A percentile compares a stretch with the other conserved stretches of the same genome.
phyloP scores from a whole-genome alignment of 2,888 invertebrate species.

The Epinotia bilunana region DNA sequence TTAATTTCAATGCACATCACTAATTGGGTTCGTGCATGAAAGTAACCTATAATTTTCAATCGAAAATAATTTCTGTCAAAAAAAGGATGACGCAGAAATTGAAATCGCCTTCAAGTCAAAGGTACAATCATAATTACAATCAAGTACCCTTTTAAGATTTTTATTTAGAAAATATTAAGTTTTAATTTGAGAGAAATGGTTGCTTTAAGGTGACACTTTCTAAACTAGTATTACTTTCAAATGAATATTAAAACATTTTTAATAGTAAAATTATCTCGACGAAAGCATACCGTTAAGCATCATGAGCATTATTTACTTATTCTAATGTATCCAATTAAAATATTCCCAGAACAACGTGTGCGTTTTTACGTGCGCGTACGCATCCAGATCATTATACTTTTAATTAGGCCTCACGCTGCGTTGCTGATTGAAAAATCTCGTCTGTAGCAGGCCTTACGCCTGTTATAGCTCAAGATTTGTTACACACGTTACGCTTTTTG shows the following conservation, averaged over 20 bases:
- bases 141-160: no score
- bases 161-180: no score
- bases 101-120: neutral
- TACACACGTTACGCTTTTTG: conserved; percentile 41
- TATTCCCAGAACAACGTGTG: conserved; percentile 45
- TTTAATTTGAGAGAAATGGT: no score
- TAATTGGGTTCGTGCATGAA: conserved; percentile 40
- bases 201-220: neutral
- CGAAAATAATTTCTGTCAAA: neutral
- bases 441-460: conserved; percentile 54
- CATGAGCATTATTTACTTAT: conserved; percentile 45
- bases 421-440: conserved; percentile 73
- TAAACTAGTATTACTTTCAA: neutral
- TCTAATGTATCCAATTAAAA: conserved; percentile 45
- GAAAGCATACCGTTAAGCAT: conserved; percentile 30
- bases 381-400: conserved; percentile 70
- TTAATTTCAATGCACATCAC: conserved; percentile 24
- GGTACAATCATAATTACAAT: no score
- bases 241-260: conserved; percentile 20
- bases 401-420: conserved; percentile 74
- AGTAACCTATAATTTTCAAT: neutral
- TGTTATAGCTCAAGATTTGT: conserved; percentile 54
- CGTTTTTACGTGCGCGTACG: conserved; percentile 50
- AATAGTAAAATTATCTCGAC: conserved; percentile 27
- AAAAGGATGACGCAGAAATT: no score